Percentiles rank a stretch among this genome's conserved stretches.
These are phyloP conservation scores for Anthoptus insignis DNA, from an alignment of 2,888 invertebrate genomes.

Conservation along the genomic window DNA sequence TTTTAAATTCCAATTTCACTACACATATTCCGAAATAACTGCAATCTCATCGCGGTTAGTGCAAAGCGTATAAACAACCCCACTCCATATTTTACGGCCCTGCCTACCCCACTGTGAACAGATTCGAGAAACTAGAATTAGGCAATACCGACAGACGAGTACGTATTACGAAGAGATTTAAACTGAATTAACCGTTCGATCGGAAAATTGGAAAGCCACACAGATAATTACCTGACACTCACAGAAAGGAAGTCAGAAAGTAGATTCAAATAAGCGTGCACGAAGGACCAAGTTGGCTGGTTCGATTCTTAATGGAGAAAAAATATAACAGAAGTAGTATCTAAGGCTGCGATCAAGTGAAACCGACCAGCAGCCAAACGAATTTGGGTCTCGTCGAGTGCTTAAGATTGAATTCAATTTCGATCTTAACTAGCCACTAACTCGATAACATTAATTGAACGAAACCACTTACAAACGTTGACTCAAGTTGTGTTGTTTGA, in stretches of 20 bases:
- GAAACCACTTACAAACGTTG: conserved; percentile 26
- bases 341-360: conserved; percentile 66
- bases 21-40: conserved; percentile 28
- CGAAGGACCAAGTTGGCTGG: conserved; percentile 67
- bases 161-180: conserved; percentile 86
- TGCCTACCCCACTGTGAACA: conserved; percentile 59
- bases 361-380: conserved; percentile 72
- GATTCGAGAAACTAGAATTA: conserved; percentile 80
- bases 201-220: conserved; percentile 87
- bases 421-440: conserved; percentile 39
- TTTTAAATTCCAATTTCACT: conserved; percentile 23
- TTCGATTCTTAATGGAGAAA: conserved; percentile 68
- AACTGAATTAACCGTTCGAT: conserved; percentile 87
- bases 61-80: conserved; percentile 37
- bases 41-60: conserved; percentile 39
- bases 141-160: conserved; percentile 75
- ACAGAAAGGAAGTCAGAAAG: conserved; percentile 85
- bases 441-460: conserved; percentile 36
- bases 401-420: conserved; percentile 52
- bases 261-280: conserved; percentile 84
- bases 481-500: conserved; percentile 24
- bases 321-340: conserved; percentile 69
- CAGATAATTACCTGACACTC: conserved; percentile 87
- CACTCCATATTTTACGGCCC: conserved; percentile 45
- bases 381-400: conserved; percentile 58